phyloP scores from a whole-genome alignment of 2,888 invertebrate genomes.

The Cynaeus angustus region DNA sequence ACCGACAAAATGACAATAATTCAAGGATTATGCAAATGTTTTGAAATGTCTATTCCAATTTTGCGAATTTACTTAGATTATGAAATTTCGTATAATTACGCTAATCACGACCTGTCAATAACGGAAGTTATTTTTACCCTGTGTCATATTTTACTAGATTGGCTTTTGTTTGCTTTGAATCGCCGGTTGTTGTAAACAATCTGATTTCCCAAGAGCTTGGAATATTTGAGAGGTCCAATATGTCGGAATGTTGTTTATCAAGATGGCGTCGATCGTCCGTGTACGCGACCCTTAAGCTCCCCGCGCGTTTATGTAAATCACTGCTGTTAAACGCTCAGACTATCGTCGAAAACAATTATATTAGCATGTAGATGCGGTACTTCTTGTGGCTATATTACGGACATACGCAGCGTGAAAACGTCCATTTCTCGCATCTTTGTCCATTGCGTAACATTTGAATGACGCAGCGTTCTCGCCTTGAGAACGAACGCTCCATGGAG shows the following conservation, averaged over 20 bases:
- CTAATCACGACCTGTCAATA: neutral
- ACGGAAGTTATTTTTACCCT: neutral
- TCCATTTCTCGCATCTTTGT: constrained; percentile 2
- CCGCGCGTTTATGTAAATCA: neutral
- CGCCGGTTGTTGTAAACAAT: too few species aligned
- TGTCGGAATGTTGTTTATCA: neutral
- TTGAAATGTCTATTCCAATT: neutral
- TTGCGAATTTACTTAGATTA: neutral
- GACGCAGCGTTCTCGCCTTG: constrained; percentile 32
- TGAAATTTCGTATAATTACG: neutral
- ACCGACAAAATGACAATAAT: neutral
- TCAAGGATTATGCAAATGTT: constrained; percentile 5
- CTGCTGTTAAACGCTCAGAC: too few species aligned
- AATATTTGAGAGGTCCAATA: neutral
- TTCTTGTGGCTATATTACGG: neutral
- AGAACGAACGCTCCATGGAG: constrained; percentile 3
- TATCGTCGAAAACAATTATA: neutral
- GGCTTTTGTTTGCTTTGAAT: neutral
- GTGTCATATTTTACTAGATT: neutral
- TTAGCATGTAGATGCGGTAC: neutral
- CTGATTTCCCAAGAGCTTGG: neutral
- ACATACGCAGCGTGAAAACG: neutral
- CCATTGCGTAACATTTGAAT: constrained; percentile 21
- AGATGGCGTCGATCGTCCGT: neutral
- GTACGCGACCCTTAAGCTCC: neutral